A percentile compares a stretch with the other conserved stretches of the same genome.
phyloP scores from a whole-genome alignment of 2,797 vertebrate species.

The Podargus strigoides region DNA sequence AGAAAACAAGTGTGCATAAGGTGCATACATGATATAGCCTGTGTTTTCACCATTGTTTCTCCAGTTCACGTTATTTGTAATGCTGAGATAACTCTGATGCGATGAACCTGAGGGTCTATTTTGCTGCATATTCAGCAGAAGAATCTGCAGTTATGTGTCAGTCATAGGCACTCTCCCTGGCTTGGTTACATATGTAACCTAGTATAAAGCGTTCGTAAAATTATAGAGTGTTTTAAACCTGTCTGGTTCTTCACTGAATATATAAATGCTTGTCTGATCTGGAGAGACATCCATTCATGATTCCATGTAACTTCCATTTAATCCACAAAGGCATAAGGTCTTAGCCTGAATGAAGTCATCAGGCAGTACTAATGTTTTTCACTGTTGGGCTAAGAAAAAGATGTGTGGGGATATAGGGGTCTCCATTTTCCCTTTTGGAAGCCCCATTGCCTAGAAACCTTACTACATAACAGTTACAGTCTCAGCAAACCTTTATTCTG shows the following conservation, averaged over 20 bases:
- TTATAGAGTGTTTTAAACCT: neutral
- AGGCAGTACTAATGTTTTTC: neutral
- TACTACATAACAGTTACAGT: neutral
- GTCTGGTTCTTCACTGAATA: neutral
- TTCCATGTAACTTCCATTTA: neutral
- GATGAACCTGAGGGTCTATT: neutral
- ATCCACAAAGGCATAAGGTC: neutral
- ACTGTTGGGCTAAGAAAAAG: neutral
- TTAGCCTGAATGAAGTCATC: neutral
- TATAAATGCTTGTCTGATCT: neutral
- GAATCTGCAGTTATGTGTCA: neutral
- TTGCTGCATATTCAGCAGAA: neutral
- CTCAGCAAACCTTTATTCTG: neutral
- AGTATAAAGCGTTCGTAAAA: neutral
- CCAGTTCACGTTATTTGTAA: neutral
- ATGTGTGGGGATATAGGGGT: neutral
- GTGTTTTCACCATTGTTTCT: neutral
- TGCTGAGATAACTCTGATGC: neutral
- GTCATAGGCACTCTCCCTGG: neutral
- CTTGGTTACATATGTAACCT: neutral
- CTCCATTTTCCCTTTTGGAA: neutral
- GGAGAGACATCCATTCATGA: accelerated
- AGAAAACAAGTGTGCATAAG: neutral
- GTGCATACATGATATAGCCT: neutral
- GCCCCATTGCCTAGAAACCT: neutral